Evolutionary conservation across 2,113 vertebrate species (phyloP), one percentile per base, ranked within the genome.

Genomic region (Notiomystis cincta): DNA sequence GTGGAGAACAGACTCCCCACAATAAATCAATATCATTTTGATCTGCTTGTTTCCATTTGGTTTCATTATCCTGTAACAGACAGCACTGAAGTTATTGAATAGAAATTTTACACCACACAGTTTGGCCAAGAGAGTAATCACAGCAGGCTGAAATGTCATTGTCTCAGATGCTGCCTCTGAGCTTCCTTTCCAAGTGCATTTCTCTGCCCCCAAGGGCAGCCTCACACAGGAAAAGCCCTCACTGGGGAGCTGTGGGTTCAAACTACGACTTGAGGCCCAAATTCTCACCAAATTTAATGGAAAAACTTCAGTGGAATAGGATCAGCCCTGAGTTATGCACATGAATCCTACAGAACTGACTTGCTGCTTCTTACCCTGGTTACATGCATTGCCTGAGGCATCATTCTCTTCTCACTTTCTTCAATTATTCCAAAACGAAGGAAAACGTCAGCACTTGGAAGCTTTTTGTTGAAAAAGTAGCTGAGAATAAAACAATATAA

Each of bases 381-480:
- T 21, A 64, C 57, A 33, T 57, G 85, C 82, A 98, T 89, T 31
- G 98, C 97, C 65, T n/a, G 96, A 38, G 92, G 95, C 95, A 98
- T 97, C 98, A 98, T 98, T 75, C 60, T 96, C 75, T 97, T 97
- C 37, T 47, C 66, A 44, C 35, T 57, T 58, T 79, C 90, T 64
- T 97, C 76, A 76, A 98, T 97, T 92, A 98, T 95, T 71, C 98
- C 98, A 90, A 98, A 98, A 61, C 94, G 96, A 72, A 98, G 53
- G 44, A 95, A 98, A 88, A 98, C 98, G 9, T 98, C 96, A 65
- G 97, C 98, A 11, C 83, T 95, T 5, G 86, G 38, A 87, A 98
- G 87, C 13, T 35, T 96, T 95, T 98, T 98, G 40, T 97, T 97
- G 89, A 98, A 98, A 94, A 98, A 98, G 90, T 98, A 98, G 37